Conservation (phyloP, 1,140 invertebrate species). For the Pseudomyrmex gracilis region DNA sequence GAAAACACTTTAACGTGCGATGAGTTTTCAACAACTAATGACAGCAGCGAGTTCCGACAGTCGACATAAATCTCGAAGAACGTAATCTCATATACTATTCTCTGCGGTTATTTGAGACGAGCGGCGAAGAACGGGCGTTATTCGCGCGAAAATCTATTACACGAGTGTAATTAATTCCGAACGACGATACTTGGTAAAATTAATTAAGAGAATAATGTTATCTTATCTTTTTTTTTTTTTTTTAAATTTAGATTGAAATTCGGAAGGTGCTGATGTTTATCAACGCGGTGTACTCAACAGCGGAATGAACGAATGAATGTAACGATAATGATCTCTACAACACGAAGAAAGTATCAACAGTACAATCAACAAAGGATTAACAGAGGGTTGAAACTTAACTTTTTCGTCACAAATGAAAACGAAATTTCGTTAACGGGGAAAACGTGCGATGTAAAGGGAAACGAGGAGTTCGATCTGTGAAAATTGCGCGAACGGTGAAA, state of each 20-base stretch:
- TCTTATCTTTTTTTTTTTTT: too few species aligned
- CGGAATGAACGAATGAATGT: not conserved
- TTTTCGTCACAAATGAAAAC: conserved; percentile 9
- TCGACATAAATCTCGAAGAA: not conserved
- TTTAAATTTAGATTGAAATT: not conserved
- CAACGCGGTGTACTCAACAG: not conserved
- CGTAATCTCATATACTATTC: not conserved
- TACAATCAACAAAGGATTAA: conserved; percentile 53
- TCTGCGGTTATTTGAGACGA: too few species aligned
- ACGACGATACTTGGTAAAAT: too few species aligned
- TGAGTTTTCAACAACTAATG: conserved; percentile 37
- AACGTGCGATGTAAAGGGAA: conserved; percentile 43
- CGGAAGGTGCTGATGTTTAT: not conserved
- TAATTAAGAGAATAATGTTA: too few species aligned
- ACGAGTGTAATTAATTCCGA: too few species aligned
- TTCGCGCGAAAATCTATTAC: too few species aligned
- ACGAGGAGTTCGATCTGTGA: not conserved
- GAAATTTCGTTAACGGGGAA: conserved; percentile 3
- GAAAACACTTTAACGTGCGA: conserved; percentile 19
- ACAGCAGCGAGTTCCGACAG: not conserved
- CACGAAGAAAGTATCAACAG: conserved; percentile 48
- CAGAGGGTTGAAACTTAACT: conserved; percentile 33
- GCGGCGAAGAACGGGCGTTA: too few species aligned
- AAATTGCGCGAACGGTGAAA: too few species aligned
- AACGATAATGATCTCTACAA: conserved; percentile 35